Conservation (phyloP, 2,888 invertebrate species). For the Epirrhoe alternata region DNA sequence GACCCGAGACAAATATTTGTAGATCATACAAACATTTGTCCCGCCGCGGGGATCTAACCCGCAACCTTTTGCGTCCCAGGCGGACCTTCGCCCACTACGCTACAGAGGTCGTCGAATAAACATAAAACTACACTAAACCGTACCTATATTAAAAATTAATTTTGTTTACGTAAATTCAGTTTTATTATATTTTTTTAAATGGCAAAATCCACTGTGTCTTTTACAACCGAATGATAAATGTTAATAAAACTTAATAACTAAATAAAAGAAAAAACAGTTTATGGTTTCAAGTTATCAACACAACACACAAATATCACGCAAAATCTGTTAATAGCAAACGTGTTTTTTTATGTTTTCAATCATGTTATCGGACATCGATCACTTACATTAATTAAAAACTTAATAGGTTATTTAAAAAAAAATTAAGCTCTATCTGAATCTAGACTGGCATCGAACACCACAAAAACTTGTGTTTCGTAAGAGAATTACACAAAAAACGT, state of each 20-base stretch:
- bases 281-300: slow-evolving; percentile 35
- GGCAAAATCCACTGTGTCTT: not conserved
- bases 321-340: slow-evolving; percentile 37
- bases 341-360: slow-evolving; percentile 38
- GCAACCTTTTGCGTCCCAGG: too few species aligned
- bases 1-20: too few species aligned
- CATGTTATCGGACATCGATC: slow-evolving; percentile 11
- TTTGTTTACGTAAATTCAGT: too few species aligned
- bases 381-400: slow-evolving; percentile 12
- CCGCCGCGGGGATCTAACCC: too few species aligned
- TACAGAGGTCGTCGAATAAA: too few species aligned
- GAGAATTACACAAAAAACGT: too few species aligned
- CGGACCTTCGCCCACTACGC: too few species aligned
- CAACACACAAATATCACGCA: slow-evolving; percentile 37
- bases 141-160: too few species aligned
- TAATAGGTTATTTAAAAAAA: not conserved
- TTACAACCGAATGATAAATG: not conserved
- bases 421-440: not conserved
- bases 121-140: too few species aligned
- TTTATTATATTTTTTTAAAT: not conserved
- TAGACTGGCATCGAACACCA: not conserved
- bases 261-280: slow-evolving; percentile 15
- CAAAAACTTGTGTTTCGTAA: too few species aligned
- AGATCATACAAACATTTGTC: too few species aligned
- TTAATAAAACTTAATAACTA: slow-evolving; percentile 18